Evolutionary conservation across 2,888 invertebrate species (phyloP), one percentile per base, ranked within the genome.

Genomic region (Sminthurides aquaticus): DNA sequence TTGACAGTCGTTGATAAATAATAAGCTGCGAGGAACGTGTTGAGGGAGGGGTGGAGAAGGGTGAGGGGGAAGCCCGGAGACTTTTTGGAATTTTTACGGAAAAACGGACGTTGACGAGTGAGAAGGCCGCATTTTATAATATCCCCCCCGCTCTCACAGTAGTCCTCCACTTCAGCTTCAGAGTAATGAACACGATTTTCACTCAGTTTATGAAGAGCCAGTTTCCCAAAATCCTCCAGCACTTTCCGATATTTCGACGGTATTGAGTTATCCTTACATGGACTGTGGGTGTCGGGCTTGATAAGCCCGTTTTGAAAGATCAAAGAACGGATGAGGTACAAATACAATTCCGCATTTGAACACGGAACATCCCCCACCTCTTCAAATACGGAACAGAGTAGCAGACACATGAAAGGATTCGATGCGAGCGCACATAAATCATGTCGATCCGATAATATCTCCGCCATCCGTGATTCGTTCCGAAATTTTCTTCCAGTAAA

Each of bases 1-100:
- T 80, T 81, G 3, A 81, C 81, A 3, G 83, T 77, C 0, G 82
- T 82, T 0, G 82, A 80, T n/a, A 83, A 78, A 74, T 83, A 83
- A 71, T 82, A 82, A 1, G 83, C 83, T 1, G 83, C 81, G n/a
- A 83, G 76, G 72, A 81, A 83, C 71, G 82, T 82, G 20, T 80
- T 79, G 67, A 83, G 79, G 1, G 81, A 79, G 57, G 80, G 78
- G 74, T 83, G 82, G 48, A 83, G 78, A 1, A 82, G 81, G 15
- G 80, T 79, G 75, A 74, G 73, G 62, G 70, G 71, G 29, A 60
- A 27, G 24, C 54, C 48, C 3, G 65, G 34, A 18, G 57, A 62
- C 54, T 67, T 67, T 43, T 65, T 64, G 29, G 29, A 8, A 1
- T 43, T 61, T 57, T 64, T 72, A 67, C 62, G 69, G 71, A 67